Base-by-base conservation (phyloP, 2,888 invertebrate genomes). In the Cheilosia grossa region DNA sequence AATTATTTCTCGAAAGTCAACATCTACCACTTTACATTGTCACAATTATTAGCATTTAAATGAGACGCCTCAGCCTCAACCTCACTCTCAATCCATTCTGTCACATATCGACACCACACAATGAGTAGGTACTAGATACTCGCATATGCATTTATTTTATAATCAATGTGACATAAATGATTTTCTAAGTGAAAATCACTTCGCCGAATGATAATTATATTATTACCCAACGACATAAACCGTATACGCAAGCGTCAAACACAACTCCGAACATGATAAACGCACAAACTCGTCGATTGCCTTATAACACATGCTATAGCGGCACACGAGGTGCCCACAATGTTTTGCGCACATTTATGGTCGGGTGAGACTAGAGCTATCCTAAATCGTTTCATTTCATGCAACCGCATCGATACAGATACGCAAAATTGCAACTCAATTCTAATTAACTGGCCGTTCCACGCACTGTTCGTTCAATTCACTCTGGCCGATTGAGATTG, bases 141-240 rank as follows among this genome's bases (percentile, higher is more conserved):
- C 19, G 49, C 5, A 44, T 42, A 79, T 79, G 74, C 33, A 59
- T 66, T 75, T 64, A 56, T 33, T 49, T 53, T 54, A 47, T 80
- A 83, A 83, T 83, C 79, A 66, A 80, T 80, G 61, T 80, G 83
- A 80, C 83, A 80, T 69, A 75, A 83, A 75, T 80, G 79, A 59
- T 63, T 83, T 74, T 56, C 56, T 49, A 70, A 59, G 64, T 75
- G 80, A 80, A 83, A 83, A 79, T 80, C 74, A 75, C 74, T 21
- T 66, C 79, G 27, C 59, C 49, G 69, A 70, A 66, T 80, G 70
- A 70, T 64, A 72, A 59, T 83, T 69, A 27, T 69, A 27, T 27
- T 27, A 83, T 83, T 83, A 79, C 74, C 74, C 58, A 80, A 66
- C 83, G 83, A 79, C 74, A 74, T 69, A 79, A 79, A 79, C 79